phyloP scores from a whole-genome alignment of 2,888 invertebrate genomes.

The Onthophagus sagittarius region DNA sequence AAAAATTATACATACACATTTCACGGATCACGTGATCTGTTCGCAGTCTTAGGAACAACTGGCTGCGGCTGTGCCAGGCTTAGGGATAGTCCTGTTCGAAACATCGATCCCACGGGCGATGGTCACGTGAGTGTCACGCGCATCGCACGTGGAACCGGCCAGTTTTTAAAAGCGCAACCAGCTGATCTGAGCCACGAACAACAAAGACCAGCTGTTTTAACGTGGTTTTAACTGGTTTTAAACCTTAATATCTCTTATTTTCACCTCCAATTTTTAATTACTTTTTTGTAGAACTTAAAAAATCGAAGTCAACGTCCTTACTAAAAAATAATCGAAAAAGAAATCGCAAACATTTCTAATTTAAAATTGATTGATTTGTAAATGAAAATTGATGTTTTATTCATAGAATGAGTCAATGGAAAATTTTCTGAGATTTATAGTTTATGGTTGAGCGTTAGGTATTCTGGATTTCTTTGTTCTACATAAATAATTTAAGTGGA shows the following conservation, averaged over 20 bases:
- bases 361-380: neutral
- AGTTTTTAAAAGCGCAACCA: constrained; percentile 22
- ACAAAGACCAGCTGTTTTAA: neutral
- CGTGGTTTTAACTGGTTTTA: no score
- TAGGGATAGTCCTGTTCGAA: constrained; percentile 23
- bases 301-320: no score
- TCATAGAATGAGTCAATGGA: neutral
- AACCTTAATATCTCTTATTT: no score
- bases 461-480: neutral
- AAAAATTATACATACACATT: constrained; percentile 40
- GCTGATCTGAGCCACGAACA: constrained; percentile 5
- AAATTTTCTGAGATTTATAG: neutral
- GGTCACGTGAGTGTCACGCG: constrained; percentile 44
- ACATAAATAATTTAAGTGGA: neutral
- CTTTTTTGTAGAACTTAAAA: no score
- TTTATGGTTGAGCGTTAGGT: neutral
- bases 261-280: no score
- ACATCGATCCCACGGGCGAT: constrained; percentile 40
- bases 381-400: neutral
- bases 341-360: no score
- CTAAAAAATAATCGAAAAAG: no score
- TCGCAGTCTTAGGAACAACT: constrained; percentile 33
- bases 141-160: constrained; percentile 35
- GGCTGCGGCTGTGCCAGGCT: constrained; percentile 25
- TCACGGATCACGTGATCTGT: constrained; percentile 36